A percentile compares a stretch with the other conserved stretches of the same genome.
Conservation (phyloP, 2,113 vertebrate genomes). For the Myotis davidii region DNA sequence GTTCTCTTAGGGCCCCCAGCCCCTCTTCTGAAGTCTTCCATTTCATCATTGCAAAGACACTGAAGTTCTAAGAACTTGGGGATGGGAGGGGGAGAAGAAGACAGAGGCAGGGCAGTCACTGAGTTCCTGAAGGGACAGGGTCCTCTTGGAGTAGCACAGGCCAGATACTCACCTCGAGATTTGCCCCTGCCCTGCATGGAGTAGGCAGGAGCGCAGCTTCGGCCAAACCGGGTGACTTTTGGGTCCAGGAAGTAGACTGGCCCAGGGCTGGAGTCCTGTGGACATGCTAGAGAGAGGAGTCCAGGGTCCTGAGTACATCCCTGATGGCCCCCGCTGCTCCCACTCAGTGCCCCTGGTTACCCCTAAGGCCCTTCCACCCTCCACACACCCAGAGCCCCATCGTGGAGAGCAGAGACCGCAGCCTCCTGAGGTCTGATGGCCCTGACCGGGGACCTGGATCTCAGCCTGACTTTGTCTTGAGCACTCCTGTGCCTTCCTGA, state of each 20-base stretch:
- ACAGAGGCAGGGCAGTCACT: neutral
- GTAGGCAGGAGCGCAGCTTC: constrained; percentile 88
- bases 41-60: neutral
- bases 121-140: neutral
- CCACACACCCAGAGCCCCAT: neutral
- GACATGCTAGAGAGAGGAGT: constrained; percentile 80
- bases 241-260: constrained; percentile 89
- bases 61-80: neutral
- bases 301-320: neutral
- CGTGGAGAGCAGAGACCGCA: neutral
- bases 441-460: neutral
- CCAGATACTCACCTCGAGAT: constrained; percentile 73
- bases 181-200: constrained; percentile 89
- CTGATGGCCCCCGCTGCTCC: neutral
- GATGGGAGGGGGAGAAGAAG: too few species aligned
- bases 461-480: neutral
- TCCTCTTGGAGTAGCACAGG: neutral
- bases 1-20: neutral
- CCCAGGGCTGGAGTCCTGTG: constrained; percentile 89
- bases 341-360: neutral
- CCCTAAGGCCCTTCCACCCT: neutral
- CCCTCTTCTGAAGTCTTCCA: neutral
- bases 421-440: neutral
- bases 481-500: fast-evolving
- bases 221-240: constrained; percentile 91